Evolutionary conservation across 1,140 invertebrate genomes (phyloP).

Genomic region (Drosophila lini): DNA sequence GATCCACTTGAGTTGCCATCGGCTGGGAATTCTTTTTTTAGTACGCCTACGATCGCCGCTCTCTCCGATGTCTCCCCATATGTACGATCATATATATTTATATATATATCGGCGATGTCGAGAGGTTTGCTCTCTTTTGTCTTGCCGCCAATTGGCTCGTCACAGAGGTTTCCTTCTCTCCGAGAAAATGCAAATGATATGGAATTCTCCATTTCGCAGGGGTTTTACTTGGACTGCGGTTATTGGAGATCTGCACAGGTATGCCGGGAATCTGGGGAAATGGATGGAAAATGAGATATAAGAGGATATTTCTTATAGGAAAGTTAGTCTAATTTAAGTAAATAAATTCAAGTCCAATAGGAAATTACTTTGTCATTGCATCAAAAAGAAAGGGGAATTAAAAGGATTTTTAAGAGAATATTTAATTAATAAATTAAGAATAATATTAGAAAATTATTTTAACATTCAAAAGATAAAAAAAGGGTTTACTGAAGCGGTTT

Average conservation of each 20-base stretch:
- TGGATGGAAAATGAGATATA: conserved; percentile 5
- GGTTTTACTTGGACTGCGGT: conserved; percentile 22
- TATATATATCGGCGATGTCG: neutral
- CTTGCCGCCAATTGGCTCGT: conserved; percentile 22
- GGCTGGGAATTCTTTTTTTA: conserved; percentile 69
- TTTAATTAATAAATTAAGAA: neutral
- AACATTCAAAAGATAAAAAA: neutral
- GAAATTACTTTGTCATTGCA: neutral
- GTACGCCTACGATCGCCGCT: conserved; percentile 55
- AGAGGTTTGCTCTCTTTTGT: conserved; percentile 18
- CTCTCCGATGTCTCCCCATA: conserved; percentile 10
- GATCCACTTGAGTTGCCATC: conserved; percentile 49
- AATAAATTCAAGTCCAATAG: neutral
- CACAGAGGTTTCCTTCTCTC: conserved; percentile 3
- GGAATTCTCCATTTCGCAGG: conserved; percentile 7
- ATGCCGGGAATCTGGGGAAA: conserved; percentile 31
- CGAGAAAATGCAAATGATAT: conserved; percentile 20
- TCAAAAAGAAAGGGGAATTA: neutral
- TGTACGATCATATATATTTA: neutral
- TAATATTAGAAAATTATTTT: neutral
- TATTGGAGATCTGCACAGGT: conserved; percentile 29
- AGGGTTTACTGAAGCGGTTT: neutral
- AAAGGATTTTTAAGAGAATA: neutral
- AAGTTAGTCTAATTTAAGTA: neutral
- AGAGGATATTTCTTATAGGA: neutral